Evolutionary conservation across 2,113 vertebrate genomes (phyloP).

Genomic region (Dasypus novemcinctus): DNA sequence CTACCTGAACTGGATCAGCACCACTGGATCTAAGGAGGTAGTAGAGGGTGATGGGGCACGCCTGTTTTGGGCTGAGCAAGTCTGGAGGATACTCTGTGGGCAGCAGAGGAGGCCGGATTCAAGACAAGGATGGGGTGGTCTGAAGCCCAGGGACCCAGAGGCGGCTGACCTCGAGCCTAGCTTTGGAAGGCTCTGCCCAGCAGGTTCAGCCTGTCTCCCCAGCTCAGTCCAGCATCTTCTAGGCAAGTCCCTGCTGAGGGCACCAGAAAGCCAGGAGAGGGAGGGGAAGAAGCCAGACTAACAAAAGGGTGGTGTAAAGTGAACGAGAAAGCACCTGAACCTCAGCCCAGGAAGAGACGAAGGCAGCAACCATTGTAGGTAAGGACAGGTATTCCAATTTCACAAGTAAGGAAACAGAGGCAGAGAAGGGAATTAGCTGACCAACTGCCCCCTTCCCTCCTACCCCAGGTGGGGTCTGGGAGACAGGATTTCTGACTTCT

Average conservation of each 20-base stretch:
- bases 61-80: background rate
- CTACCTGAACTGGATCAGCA: background rate
- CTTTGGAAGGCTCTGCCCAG: background rate
- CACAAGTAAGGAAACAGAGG: no score
- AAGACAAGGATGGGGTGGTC: background rate
- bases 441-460: no score
- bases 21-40: background rate
- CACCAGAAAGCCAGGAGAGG: background rate
- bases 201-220: accelerated
- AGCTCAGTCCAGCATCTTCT: background rate
- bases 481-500: background rate
- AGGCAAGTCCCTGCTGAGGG: background rate
- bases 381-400: background rate
- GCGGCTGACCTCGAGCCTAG: background rate
- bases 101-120: background rate
- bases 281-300: background rate
- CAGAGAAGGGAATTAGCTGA: background rate
- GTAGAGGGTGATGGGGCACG: background rate
- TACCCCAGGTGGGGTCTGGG: background rate
- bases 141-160: background rate
- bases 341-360: background rate
- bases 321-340: background rate
- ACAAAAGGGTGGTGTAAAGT: background rate
- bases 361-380: background rate
- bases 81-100: background rate